These are phyloP conservation scores for Drosophila sturtevanti DNA, from an alignment of 1,140 invertebrate genomes.

Conservation along the genomic window DNA sequence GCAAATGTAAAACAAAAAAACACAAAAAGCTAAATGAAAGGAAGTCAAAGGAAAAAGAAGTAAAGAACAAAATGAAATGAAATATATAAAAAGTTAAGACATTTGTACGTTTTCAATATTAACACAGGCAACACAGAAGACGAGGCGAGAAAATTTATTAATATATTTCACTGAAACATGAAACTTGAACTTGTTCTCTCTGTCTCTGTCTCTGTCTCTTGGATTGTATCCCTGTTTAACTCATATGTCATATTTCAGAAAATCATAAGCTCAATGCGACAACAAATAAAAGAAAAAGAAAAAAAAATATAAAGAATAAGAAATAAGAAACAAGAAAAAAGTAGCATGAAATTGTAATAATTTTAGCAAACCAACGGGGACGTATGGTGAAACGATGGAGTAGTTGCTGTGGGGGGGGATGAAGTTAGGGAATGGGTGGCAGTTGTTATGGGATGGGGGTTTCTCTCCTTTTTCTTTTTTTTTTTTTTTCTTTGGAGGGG, in stretches of 20 bases:
- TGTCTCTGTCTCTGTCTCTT: constrained; percentile 11
- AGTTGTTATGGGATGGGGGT: too few relatives aligned
- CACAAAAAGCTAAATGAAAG: too few relatives aligned
- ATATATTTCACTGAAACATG: constrained; percentile 64
- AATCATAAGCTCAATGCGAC: constrained; percentile 78
- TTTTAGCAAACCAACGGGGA: constrained; percentile 54
- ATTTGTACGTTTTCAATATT: constrained; percentile 61
- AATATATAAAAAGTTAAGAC: constrained; percentile 44
- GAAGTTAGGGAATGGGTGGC: neutral
- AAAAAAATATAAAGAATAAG: constrained; percentile 49
- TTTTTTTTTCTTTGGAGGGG: neutral
- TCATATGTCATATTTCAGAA: constrained; percentile 74
- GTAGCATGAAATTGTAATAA: constrained; percentile 81
- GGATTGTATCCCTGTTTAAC: constrained; percentile 18
- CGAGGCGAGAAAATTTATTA: constrained; percentile 58
- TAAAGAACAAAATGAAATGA: constrained; percentile 17
- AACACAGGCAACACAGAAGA: neutral
- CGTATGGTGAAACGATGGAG: constrained; percentile 15
- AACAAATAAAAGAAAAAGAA: constrained; percentile 62
- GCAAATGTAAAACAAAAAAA: constrained; percentile 22
- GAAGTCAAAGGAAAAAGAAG: too few relatives aligned
- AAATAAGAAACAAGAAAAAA: constrained; percentile 44
- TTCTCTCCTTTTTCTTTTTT: too few relatives aligned
- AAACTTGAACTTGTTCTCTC: constrained; percentile 40
- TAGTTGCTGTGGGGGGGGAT: neutral